phyloP scores from a whole-genome alignment of 1,140 invertebrate species.

The Lepidurus arcticus region DNA sequence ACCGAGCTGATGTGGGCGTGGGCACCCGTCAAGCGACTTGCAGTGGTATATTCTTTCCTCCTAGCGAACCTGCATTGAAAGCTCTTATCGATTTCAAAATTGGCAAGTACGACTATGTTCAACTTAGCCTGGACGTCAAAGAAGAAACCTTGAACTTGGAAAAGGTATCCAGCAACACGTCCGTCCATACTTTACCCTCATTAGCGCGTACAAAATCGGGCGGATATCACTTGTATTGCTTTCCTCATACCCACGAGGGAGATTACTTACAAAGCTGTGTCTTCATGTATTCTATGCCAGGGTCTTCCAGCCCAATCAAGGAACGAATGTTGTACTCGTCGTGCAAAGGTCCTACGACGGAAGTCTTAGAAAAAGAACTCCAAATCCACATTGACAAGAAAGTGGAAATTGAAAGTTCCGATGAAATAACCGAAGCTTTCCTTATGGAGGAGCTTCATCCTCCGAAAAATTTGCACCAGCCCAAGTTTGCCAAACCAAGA shows the following conservation, averaged over 20 bases:
- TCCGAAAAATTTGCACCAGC: constrained; percentile 78
- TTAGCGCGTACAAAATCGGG: constrained; percentile 76
- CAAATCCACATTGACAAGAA: constrained; percentile 75
- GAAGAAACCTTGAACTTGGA: constrained; percentile 72
- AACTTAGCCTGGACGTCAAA: constrained; percentile 59
- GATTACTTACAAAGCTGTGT: constrained; percentile 79
- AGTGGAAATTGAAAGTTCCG: constrained; percentile 86
- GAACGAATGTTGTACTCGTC: constrained; percentile 97
- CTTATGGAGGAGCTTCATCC: constrained; percentile 91
- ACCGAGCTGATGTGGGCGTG: constrained; percentile 58
- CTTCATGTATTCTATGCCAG: constrained; percentile 97
- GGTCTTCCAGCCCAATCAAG: constrained; percentile 86
- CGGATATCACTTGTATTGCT: constrained; percentile 87
- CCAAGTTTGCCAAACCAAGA: constrained; percentile 91
- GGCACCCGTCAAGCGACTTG: constrained; percentile 86
- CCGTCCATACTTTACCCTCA: constrained; percentile 58
- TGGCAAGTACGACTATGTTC: constrained; percentile 56
- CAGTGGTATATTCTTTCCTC: constrained; percentile 84
- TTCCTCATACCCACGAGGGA: constrained; percentile 86
- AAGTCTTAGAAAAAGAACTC: constrained; percentile 60
- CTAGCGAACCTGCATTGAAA: constrained; percentile 71
- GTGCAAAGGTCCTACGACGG: constrained; percentile 81
- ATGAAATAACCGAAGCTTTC: constrained; percentile 81
- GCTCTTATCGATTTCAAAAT: constrained; percentile 57
- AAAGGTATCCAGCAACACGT: constrained; percentile 52